Evolutionary conservation across 2,113 vertebrate species (phyloP).

Genomic region (Saguinus imperator): DNA sequence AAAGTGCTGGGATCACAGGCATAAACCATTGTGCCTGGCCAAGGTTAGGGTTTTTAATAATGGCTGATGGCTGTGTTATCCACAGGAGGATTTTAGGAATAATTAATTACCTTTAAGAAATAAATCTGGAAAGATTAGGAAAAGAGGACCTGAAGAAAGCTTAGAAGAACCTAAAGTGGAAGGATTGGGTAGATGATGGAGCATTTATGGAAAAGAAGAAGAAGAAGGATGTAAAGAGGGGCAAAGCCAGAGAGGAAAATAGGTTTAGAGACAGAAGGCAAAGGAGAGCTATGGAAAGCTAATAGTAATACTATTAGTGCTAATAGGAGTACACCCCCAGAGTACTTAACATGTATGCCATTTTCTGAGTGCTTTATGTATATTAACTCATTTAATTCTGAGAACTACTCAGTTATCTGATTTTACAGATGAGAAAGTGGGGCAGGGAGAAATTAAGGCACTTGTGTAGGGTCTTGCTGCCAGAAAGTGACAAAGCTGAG

Average conservation of each 20-base stretch:
- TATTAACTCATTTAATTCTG: background rate
- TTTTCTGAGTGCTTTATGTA: background rate
- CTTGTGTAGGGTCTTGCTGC: background rate
- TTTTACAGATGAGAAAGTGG: background rate
- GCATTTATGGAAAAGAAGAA: background rate
- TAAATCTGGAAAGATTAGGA: conserved; percentile 17
- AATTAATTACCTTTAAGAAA: conserved; percentile 38
- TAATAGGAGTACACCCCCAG: background rate
- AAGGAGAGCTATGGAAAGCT: background rate
- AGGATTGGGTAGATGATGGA: background rate
- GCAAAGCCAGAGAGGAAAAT: background rate
- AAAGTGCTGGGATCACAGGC: too few species aligned
- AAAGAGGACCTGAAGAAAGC: background rate
- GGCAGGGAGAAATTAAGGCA: background rate
- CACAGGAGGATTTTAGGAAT: conserved; percentile 17
- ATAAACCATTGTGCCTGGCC: too few species aligned
- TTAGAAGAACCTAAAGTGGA: background rate
- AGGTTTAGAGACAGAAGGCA: conserved; percentile 2
- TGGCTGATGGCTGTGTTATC: background rate
- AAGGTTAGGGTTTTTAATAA: background rate
- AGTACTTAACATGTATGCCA: background rate
- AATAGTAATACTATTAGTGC: background rate
- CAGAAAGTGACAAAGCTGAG: background rate
- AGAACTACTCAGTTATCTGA: background rate
- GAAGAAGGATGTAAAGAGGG: background rate